These are phyloP conservation scores for Myotis davidii DNA, from an alignment of 2,113 vertebrate genomes.

Conservation along the genomic window DNA sequence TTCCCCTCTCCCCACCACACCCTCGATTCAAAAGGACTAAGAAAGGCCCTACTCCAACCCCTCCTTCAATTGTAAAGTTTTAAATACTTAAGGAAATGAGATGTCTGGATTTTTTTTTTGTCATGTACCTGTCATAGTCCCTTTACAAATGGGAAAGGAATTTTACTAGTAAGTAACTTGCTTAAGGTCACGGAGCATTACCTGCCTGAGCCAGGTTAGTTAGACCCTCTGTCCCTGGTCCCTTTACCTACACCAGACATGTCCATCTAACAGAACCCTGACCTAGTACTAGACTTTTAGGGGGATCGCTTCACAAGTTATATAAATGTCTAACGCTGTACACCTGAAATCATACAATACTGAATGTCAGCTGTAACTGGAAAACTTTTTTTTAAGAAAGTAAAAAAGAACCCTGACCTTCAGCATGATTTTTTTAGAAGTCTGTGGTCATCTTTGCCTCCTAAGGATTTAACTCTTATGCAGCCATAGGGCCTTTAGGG, in stretches of 20 bases:
- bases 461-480: background rate
- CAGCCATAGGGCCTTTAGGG: background rate
- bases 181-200: background rate
- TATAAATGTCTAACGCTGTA: background rate
- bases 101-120: background rate
- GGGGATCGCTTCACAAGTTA: no score
- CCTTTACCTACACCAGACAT: background rate
- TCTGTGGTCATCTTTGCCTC: background rate
- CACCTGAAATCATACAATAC: background rate
- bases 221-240: background rate
- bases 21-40: background rate
- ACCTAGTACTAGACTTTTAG: background rate
- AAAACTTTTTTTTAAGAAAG: background rate
- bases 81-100: background rate
- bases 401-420: background rate
- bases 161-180: background rate
- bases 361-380: background rate
- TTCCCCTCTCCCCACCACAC: background rate
- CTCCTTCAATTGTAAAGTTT: conserved; percentile 6
- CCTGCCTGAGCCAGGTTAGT: background rate
- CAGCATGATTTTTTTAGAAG: background rate
- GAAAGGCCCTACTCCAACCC: background rate
- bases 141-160: background rate
- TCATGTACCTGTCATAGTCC: background rate
- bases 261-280: background rate